Base-by-base conservation (phyloP, 2,888 invertebrate genomes). In the Alcis repandata region DNA sequence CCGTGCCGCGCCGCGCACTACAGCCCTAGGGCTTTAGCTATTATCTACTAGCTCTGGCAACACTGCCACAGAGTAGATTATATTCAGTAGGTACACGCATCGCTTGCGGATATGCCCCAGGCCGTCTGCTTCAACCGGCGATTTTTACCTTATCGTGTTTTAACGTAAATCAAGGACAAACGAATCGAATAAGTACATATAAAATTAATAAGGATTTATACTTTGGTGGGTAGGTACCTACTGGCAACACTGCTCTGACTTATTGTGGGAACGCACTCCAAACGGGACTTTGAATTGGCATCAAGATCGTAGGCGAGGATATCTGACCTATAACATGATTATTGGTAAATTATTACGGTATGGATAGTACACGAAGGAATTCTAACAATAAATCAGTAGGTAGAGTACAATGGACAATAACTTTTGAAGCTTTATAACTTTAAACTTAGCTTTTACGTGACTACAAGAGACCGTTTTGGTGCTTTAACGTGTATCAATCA, bases 11-110 rank as follows among this genome's bases (percentile, higher is more conserved):
- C n/a, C 19, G 53, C 59, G 43, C 48, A 49, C 77, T 73, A 74
- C 77, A 80, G 77, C 81, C 82, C 69, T 66, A 77, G 78, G 80
- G 75, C 72, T 63, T 20, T 20, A 22, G 1, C 46, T 22, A 22
- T 20, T 22, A 45, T 13, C 19, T 45, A 1, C 9, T 2, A 9
- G n/a, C 22, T 6, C 46, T 46, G 22, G 46, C 46, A 46, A 19
- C 46, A 46, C 22, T 22, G 46, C 41, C 41, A 41, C 8, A 46
- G 22, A 22, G 13, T 46, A 46, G 19, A 20, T 43, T 3, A 2
- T 11, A 41, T 3, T 22, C n/a, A n/a, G n/a, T n/a, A n/a, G 6
- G 27, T 27, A 27, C 27, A 27, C 27, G 6, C 27, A 6, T 27
- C 6, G 27, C 6, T 4, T 2, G 27, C 6, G 6, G 27, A 27